Evolutionary conservation across 2,888 invertebrate species (phyloP).

Genomic region (Ptychoptera albimana): DNA sequence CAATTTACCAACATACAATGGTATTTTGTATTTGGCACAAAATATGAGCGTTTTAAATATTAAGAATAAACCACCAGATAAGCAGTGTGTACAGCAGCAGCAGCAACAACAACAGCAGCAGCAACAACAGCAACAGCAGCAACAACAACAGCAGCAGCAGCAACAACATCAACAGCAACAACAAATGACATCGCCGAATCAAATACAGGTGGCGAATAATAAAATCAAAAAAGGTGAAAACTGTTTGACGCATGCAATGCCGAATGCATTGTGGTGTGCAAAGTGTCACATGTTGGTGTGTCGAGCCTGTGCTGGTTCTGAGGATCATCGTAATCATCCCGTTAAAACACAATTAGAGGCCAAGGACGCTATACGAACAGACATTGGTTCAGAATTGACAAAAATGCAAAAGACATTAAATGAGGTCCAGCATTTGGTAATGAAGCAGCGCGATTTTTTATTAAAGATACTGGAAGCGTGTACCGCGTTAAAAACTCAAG

Average conservation of each 20-base stretch:
- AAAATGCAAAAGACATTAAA: constrained; percentile 51
- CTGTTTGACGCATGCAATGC: constrained; percentile 57
- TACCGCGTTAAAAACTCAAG: constrained; percentile 55
- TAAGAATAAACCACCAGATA: constrained; percentile 30
- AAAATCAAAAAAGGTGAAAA: constrained; percentile 32
- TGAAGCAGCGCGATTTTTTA: constrained; percentile 54
- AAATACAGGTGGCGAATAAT: constrained; percentile 10
- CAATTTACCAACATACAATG: constrained; percentile 48
- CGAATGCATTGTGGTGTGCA: constrained; percentile 52
- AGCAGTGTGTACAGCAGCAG: constrained; percentile 19
- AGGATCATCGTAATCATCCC: constrained; percentile 48
- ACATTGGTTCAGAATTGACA: constrained; percentile 48
- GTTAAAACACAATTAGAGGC: constrained; percentile 51
- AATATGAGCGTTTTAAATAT: constrained; percentile 41
- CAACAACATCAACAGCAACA: not conserved
- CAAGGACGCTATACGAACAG: constrained; percentile 46
- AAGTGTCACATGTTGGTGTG: constrained; percentile 47
- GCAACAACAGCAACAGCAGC: constrained; percentile 6
- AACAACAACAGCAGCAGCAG: constrained; percentile 10
- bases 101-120: constrained; percentile 9
- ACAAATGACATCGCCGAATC: constrained; percentile 9
- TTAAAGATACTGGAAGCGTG: constrained; percentile 58
- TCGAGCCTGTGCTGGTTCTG: constrained; percentile 47
- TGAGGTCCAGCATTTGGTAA: constrained; percentile 52
- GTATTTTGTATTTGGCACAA: constrained; percentile 48